Evolutionary conservation across 2,888 invertebrate species (phyloP), one percentile per base, ranked within the genome.

Genomic region (Cephonodes hylas): DNA sequence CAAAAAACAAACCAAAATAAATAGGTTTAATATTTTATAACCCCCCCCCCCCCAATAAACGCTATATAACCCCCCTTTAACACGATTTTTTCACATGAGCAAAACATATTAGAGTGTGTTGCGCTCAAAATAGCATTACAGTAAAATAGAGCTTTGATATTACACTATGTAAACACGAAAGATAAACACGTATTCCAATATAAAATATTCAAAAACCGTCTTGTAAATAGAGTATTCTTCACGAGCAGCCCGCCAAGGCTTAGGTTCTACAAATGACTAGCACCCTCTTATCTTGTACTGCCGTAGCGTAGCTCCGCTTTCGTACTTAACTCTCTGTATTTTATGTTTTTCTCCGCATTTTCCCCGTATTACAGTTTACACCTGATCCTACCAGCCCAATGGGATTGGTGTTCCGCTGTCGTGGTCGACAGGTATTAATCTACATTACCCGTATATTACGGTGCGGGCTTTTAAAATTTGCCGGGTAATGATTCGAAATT

Each of bases 271-370:
- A 56, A 61, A 56, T 61, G 61, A 22, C 31, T 44, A 20, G 31
- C 45, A 31, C 10, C 31, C 53, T 31, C 53, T 53, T 53, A 53
- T 53, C 53, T 53, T 53, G 53, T 31, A 31, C 53, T 38, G 53
- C 34, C n/a, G n/a, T 38, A 59, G 42, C 42, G 42, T 53, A 31
- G 20, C 23, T 25, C 48, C 31, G 31, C 31, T 53, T 53, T 53
- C 18, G 18, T 31, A 53, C 53, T 53, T 53, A 53, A 53, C 53
- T 31, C 53, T 27, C 18, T 18, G 18, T 53, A 31, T 53, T 53
- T 53, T 53, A 53, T 53, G 31, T 53, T 53, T 53, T 53, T 53
- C 53, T 53, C 53, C 53, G 53, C 53, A 53, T 53, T 53, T 53
- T 53, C 31, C 53, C 53, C 31, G 53, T 53, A 53, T 53, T 53